Base-by-base conservation (phyloP, 2,797 vertebrate species). In the Falco peregrinus region DNA sequence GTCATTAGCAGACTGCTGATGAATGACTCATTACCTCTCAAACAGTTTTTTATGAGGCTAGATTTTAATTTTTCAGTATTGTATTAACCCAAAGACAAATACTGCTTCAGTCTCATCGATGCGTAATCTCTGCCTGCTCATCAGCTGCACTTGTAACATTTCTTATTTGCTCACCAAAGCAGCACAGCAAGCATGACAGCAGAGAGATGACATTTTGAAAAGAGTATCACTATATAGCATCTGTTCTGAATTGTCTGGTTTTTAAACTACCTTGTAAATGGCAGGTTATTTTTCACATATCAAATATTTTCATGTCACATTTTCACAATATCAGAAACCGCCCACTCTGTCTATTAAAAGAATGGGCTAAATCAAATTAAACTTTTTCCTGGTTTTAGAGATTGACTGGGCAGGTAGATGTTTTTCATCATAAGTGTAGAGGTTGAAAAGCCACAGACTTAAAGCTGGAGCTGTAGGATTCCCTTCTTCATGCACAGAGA, bases 161-260 rank as follows among this genome's bases (percentile, higher is more conserved):
- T 35, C 86, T 88, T 92, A 81, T 94, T 84, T 93, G 92, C 89
- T 97, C 94, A 91, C 87, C 84, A 96, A 93, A 95, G 96, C 93
- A 95, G 95, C 89, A 73, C 65, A 93, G 96, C 20, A 29, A 82
- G 93, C 67, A 18, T 89, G 93, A 94, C 93, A 95, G 87, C 68
- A 88, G 82, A 84, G 48, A 70, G 90, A 92, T 84, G 94, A 88
- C 79, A 94, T 94, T 97, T 88, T 93, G 73, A 92, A 87, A 95
- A 89, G 92, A 92, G 70, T 93, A 91, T 79, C 73, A 50, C 75
- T 47, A 59, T 68, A 76, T 5, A 91, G 94, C 90, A 94, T 92
- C 92, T 96, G 93, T 73, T 96, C 81, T 76, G 88, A 91, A 7
- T 84, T 71, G 86, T 45, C 84, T 90, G 70, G 2, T 35, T 69